Percentiles rank a stretch among this genome's conserved stretches.
These are phyloP conservation scores for Pelobates cultripes DNA, from an alignment of 2,797 vertebrate species.

Conservation along the genomic window DNA sequence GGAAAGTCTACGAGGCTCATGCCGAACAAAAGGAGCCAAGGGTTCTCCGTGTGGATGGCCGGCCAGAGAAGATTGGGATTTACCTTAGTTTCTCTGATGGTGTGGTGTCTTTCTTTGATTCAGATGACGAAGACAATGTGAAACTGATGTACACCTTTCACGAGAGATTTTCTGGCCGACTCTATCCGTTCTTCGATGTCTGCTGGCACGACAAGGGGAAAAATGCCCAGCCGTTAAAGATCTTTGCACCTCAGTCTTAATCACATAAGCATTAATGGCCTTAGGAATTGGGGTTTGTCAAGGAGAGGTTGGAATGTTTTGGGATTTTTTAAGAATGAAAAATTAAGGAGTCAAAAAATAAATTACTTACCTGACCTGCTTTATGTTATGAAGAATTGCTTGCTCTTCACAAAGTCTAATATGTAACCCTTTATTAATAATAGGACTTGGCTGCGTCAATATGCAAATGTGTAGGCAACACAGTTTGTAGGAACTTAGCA, in stretches of 20 bases:
- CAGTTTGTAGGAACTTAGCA: not conserved
- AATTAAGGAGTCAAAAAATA: no score
- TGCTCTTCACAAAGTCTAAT: no score
- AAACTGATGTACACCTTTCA: conserved; percentile 66
- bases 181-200: conserved; percentile 70
- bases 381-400: no score
- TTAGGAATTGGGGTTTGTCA: not conserved
- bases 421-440: no score
- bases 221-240: conserved; percentile 64
- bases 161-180: conserved; percentile 61
- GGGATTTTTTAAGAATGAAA: no score
- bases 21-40: conserved; percentile 68
- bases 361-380: no score
- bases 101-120: conserved; percentile 64
- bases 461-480: no score
- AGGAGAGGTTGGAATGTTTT: no score
- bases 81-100: conserved; percentile 69
- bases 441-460: no score
- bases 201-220: conserved; percentile 74
- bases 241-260: conserved; percentile 11
- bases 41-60: conserved; percentile 55
- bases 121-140: conserved; percentile 62
- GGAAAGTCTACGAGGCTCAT: conserved; percentile 66
- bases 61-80: conserved; percentile 61
- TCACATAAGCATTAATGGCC: not conserved